These are phyloP conservation scores for Halesus radiatus DNA, from an alignment of 1,140 invertebrate species.

Conservation along the genomic window DNA sequence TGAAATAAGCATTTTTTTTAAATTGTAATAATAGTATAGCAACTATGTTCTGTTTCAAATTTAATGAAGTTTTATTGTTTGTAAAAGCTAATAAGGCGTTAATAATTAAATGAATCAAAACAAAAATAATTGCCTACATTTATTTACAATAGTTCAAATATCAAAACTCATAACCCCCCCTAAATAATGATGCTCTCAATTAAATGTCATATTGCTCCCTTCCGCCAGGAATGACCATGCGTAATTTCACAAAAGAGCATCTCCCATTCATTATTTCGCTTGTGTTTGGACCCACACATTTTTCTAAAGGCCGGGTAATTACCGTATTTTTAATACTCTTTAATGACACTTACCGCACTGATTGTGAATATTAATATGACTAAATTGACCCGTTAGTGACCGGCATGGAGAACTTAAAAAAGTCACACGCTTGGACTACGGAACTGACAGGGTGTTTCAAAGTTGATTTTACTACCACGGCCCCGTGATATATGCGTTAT, in stretches of 20 bases:
- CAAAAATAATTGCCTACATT: too few species aligned
- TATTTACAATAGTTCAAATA: too few species aligned
- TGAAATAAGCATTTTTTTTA: too few species aligned
- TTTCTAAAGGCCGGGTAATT: constrained; percentile 24
- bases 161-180: not conserved
- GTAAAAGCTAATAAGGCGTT: too few species aligned
- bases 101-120: too few species aligned
- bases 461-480: not conserved
- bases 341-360: constrained; percentile 47
- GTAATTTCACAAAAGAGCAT: constrained; percentile 7
- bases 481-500: too few species aligned
- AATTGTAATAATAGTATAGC: too few species aligned
- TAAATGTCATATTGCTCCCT: constrained; percentile 27
- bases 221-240: not conserved
- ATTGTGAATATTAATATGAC: constrained; percentile 56
- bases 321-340: constrained; percentile 46
- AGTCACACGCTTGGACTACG: constrained; percentile 49
- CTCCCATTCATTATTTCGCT: constrained; percentile 16
- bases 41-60: too few species aligned
- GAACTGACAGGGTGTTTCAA: constrained; percentile 8
- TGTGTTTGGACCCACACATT: not conserved
- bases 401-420: constrained; percentile 41
- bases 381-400: constrained; percentile 56
- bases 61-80: too few species aligned
- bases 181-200: not conserved